Conservation (phyloP, 1,140 invertebrate species). For the Heliothis subflexa region DNA sequence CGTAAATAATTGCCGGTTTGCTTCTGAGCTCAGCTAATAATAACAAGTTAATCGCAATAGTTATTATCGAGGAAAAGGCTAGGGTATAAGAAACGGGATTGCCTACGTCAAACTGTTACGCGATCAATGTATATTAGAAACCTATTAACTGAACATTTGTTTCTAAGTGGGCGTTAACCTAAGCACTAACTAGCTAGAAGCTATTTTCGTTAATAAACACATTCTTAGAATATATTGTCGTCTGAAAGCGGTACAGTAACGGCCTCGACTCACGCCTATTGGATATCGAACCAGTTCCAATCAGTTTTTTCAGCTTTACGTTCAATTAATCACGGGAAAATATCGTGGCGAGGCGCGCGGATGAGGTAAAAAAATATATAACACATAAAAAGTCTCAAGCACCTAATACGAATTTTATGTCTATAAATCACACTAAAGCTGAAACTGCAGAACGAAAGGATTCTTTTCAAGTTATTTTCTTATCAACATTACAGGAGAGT, state of each 20-base stretch:
- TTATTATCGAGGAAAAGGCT: constrained; percentile 67
- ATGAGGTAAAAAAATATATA: constrained; percentile 22
- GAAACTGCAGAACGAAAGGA: constrained; percentile 33
- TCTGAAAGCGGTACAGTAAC: constrained; percentile 5
- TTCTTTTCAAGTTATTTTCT: constrained; percentile 40
- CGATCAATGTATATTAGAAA: constrained; percentile 66
- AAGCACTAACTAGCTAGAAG: not conserved
- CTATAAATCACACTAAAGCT: constrained; percentile 41
- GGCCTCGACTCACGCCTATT: not conserved
- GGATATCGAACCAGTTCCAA: constrained; percentile 25
- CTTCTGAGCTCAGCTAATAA: constrained; percentile 67
- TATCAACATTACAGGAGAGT: constrained; percentile 26
- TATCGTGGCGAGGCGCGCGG: not conserved
- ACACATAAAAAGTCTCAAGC: constrained; percentile 30
- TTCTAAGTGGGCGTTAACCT: constrained; percentile 43
- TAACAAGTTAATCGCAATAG: constrained; percentile 71
- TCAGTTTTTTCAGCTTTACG: constrained; percentile 30
- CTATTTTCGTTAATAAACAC: constrained; percentile 35
- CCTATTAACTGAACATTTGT: constrained; percentile 60
- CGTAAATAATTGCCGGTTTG: constrained; percentile 74
- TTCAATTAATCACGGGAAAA: constrained; percentile 42
- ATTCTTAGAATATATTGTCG: not conserved
- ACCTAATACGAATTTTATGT: constrained; percentile 42
- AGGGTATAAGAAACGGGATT: constrained; percentile 58
- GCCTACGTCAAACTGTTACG: constrained; percentile 50